Percentiles rank a stretch among this genome's conserved stretches.
These are phyloP conservation scores for Caenorhabditis becei DNA, from an alignment of 2,888 invertebrate genomes.

Conservation along the genomic window DNA sequence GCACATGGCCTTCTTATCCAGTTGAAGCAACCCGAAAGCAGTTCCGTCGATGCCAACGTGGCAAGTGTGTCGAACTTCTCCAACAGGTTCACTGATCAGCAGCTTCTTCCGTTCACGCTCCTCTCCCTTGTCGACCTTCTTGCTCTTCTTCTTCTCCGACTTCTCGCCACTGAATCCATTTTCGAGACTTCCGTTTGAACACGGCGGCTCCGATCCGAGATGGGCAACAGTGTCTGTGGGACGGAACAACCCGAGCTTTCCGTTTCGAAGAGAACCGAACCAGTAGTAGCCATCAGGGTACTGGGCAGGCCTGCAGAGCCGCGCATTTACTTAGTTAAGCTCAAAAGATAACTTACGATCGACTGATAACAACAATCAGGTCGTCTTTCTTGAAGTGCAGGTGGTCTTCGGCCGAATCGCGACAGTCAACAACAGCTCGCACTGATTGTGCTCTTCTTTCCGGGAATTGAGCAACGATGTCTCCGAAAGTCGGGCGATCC, in stretches of 20 bases:
- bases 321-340: background rate
- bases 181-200: constrained; percentile 43
- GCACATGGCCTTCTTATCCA: constrained; percentile 74
- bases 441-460: constrained; percentile 89
- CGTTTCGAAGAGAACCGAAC: constrained; percentile 92
- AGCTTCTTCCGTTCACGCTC: constrained; percentile 74
- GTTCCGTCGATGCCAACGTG: constrained; percentile 98
- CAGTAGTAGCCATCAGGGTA: constrained; percentile 85
- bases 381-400: constrained; percentile 91
- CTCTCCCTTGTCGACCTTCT: constrained; percentile 62
- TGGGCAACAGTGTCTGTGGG: constrained; percentile 71
- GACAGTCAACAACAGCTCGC: constrained; percentile 87
- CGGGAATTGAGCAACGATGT: constrained; percentile 84
- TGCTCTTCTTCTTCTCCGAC: constrained; percentile 61
- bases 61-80: constrained; percentile 95
- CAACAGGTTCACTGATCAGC: constrained; percentile 96
- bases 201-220: constrained; percentile 60
- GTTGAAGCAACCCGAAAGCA: constrained; percentile 92
- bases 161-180: constrained; percentile 44
- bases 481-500: constrained; percentile 92
- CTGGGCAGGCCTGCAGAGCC: constrained; percentile 68
- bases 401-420: constrained; percentile 86
- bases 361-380: constrained; percentile 93
- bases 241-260: constrained; percentile 82
- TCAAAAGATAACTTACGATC: constrained; percentile 84